Base-by-base conservation (phyloP, 2,888 invertebrate genomes). In the Drosophila eohydei region DNA sequence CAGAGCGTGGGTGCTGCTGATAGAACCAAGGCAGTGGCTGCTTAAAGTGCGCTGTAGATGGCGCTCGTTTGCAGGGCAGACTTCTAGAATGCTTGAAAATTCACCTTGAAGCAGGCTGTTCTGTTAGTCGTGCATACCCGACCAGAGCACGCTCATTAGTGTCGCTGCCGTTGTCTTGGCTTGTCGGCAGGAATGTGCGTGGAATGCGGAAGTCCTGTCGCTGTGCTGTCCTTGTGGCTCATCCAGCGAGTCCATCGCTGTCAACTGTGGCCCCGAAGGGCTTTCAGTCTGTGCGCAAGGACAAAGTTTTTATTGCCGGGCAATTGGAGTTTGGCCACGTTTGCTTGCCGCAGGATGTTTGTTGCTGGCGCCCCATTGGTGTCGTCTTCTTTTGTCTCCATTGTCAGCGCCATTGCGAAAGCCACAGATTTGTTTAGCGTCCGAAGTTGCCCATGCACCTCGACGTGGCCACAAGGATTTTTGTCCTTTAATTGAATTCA, bases 241-340 rank as follows among this genome's bases (percentile, higher is more conserved):
- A 51, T 66, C 62, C 63, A 68, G 60, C 51, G 48, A 50, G 67
- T 50, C 36, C 51, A 36, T 30, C 9, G 52, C 38, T 26, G 38
- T 36, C 61, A 26, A 41, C 57, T 62, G 48, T 43, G 69, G 55
- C 62, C 68, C 54, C 36, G 2, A 40, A 60, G 74, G 72, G 58
- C 48, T 46, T 46, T 58, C 36, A 52, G 57, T 51, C 48, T 32
- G 61, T 46, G 43, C 58, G 68, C 55, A 76, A 84, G 71, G 87
- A 74, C 72, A 74, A 90, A 90, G 74, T 88, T 84, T 78, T 83
- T 86, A 90, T 84, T 90, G 84, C 87, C 66, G 74, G 72, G 57
- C 90, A 90, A 84, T 84, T 90, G 89, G 67, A 88, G 71, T 71
- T 82, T 52, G 52, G 36, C 52, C 52, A 38, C 36, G 21, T 34